Base-by-base conservation (phyloP, 2,797 vertebrate genomes). In the Notolepis coatsorum region DNA sequence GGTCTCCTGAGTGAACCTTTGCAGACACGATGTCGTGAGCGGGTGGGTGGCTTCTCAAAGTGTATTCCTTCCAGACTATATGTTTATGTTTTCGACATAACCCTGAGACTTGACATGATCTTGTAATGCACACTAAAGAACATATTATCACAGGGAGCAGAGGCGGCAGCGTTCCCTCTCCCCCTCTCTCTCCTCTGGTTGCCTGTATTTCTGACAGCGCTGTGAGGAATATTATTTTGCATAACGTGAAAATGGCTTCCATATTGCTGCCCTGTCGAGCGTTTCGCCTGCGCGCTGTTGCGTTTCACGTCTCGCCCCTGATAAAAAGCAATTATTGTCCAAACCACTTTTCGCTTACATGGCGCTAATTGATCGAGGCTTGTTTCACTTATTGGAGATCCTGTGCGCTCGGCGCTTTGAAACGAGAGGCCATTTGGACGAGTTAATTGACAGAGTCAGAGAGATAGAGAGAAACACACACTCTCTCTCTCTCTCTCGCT, bases 371-470 rank as follows among this genome's bases (percentile, higher is more conserved):
- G 59, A 79, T 69, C 30, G 64, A 62, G 48, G 56, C 68, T 69
- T 60, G 60, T 72, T 75, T 73, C 68, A 54, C 71, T 71, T 52
- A 3, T 25, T n/a, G 13, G 61, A 55, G 31, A 68, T 71, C 49
- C 65, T 73, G 46, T 61, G 51, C 57, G 49, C 25, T 61, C 35
- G 52, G 57, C 68, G 70, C 35, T 73, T 82, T 71, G 46, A 65
- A 75, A 76, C 64, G 51, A 77, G 80, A 72, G 73, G 71, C 65
- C 63, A 65, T 77, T 86, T 75, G 66, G 64, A 83, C 58, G 47
- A 66, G 75, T 82, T 80, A 81, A 85, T 72, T 77, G 79, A 79
- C 55, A 61, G 65, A 71, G 69, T 56, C 57, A 48, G 64, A 66
- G 55, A 79, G 60, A 51, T 20, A 13, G 3, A 46, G 42, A 8